phyloP scores from a whole-genome alignment of 2,797 vertebrate genomes.

The Pteropus rufus region DNA sequence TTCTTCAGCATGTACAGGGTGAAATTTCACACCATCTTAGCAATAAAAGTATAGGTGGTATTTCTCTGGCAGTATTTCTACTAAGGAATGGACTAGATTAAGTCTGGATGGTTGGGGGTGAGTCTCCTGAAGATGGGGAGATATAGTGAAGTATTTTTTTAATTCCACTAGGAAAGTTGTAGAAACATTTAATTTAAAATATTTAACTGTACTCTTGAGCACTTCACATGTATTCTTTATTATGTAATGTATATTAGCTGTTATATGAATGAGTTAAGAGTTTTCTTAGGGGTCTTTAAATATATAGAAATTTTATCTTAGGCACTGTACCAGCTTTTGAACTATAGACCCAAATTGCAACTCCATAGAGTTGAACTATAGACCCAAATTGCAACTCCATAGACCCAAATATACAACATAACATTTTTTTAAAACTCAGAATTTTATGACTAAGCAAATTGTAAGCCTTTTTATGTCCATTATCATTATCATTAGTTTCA shows the following conservation, averaged over 20 bases:
- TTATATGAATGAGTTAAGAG: not conserved
- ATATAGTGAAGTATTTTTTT: not conserved
- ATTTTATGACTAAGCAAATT: not conserved
- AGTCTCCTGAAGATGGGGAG: not conserved
- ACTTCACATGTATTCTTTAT: constrained; percentile 26
- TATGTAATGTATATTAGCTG: not conserved
- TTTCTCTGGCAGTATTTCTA: not conserved
- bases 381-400: not conserved
- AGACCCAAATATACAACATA: not conserved
- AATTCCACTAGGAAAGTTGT: not conserved
- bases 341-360: not conserved
- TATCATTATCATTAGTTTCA: not conserved
- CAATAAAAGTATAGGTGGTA: not conserved
- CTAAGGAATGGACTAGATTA: not conserved
- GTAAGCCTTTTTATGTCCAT: not conserved
- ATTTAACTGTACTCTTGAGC: not conserved
- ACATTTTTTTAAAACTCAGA: not conserved
- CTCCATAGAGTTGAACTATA: not conserved
- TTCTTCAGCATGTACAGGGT: not conserved
- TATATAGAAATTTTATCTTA: not conserved
- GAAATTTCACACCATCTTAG: not conserved
- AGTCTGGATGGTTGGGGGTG: not conserved
- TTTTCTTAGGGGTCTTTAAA: constrained; percentile 15
- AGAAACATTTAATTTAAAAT: constrained; percentile 1
- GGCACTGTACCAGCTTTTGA: not conserved